Conservation (phyloP, 1,140 invertebrate genomes). For the Drosophila subobscura region DNA sequence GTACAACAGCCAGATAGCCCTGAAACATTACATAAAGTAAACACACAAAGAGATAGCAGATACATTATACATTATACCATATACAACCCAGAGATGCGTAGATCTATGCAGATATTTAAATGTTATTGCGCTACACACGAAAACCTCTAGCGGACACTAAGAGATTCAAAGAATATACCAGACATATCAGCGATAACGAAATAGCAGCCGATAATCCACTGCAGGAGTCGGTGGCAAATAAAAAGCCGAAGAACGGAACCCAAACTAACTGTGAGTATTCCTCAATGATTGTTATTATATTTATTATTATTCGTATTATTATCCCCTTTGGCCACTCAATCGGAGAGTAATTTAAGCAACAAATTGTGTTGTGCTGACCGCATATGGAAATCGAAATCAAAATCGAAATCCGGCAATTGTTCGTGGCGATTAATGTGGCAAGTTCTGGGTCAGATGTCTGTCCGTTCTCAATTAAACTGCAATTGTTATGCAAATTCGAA, state of each 20-base stretch:
- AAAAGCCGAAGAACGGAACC: too few species aligned
- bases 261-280: neutral
- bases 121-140: neutral
- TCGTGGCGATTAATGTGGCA: constrained; percentile 9
- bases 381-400: neutral
- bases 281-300: neutral
- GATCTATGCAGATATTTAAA: neutral
- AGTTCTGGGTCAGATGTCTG: neutral
- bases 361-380: constrained; percentile 4
- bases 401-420: constrained; percentile 14
- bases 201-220: too few species aligned
- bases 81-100: neutral
- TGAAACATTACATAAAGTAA: neutral
- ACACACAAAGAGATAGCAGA: constrained; percentile 16
- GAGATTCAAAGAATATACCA: too few species aligned
- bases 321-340: too few species aligned
- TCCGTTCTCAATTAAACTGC: constrained; percentile 12
- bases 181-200: too few species aligned
- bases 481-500: constrained; percentile 34
- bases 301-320: neutral
- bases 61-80: neutral
- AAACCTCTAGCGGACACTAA: neutral
- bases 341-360: constrained; percentile 1
- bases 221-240: too few species aligned
- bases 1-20: constrained; percentile 2